phyloP scores from a whole-genome alignment of 2,113 vertebrate genomes.

The Eclectus roratus region DNA sequence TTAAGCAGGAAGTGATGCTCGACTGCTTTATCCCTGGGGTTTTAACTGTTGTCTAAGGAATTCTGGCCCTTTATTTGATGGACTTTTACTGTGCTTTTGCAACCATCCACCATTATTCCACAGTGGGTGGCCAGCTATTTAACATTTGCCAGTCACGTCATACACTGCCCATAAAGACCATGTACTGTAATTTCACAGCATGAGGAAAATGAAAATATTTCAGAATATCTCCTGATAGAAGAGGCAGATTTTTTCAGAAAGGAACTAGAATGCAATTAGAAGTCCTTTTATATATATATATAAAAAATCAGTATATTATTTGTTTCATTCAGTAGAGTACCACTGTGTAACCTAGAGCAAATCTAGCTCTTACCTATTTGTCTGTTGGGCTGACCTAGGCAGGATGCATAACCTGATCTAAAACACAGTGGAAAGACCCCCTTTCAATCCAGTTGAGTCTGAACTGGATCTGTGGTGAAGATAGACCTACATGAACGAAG shows the following conservation, averaged over 20 bases:
- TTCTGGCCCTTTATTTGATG: conserved; percentile 58
- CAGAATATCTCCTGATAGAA: not conserved
- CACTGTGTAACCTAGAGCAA: not conserved
- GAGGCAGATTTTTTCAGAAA: not conserved
- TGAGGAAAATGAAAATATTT: conserved; percentile 34
- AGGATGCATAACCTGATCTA: not conserved
- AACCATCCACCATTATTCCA: conserved; percentile 51
- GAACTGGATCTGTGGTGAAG: not conserved
- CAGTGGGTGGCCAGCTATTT: conserved; percentile 54
- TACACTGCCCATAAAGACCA: not conserved
- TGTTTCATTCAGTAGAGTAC: not conserved
- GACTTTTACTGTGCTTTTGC: conserved; percentile 56
- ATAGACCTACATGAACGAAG: not conserved
- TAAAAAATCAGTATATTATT: not conserved
- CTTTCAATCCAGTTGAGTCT: not conserved
- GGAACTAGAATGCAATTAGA: not conserved
- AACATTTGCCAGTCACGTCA: conserved; percentile 52
- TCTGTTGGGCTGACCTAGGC: not conserved
- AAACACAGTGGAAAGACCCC: not conserved
- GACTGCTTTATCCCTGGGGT: conserved; percentile 69
- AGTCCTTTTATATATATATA: not conserved
- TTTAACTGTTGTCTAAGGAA: conserved; percentile 64
- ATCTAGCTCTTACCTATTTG: not conserved
- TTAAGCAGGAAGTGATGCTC: conserved; percentile 72
- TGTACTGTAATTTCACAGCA: conserved; percentile 46